Evolutionary conservation across 2,113 vertebrate genomes (phyloP), one percentile per base, ranked within the genome.

Genomic region (Etheostoma spectabile): DNA sequence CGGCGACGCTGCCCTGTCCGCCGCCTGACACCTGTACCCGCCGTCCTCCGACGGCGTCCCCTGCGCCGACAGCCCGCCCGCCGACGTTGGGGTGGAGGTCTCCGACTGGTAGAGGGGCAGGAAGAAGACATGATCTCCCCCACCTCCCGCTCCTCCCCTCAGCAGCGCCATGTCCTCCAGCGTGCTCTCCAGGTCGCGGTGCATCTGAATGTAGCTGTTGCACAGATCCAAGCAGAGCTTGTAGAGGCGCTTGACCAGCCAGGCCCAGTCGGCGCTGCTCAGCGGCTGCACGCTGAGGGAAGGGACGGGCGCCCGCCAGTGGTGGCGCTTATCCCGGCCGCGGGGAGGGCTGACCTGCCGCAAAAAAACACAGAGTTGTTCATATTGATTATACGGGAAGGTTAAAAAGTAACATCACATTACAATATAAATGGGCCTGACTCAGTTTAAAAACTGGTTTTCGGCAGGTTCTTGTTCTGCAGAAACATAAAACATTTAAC

Each of bases 161-260:
- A 95, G 93, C 60, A 86, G 62, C 6, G 79, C 82, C 1, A 80
- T 48, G 62, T 98, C 97, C 63, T 98, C 97, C 71, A 92, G 8
- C 15, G 88, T 94, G 89, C 87, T 96, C 88, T 99, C 97, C 88
- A 99, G 90, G 93, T 99, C 98, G 55, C 97, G 90, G 87, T 99
- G 96, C 97, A 99, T 97, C 91, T 99, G 98, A 90, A 99, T 97
- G 90, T 99, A 99, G 94, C 97, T 96, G 86, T 94, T 97, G 85
- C 98, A 98, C 62, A 99, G 95, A 55, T 99, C 98, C 96, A 97
- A 95, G 89, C 96, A 97, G 69, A 99, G 95, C 83, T 98, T 97
- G 92, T 99, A 96, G 45, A 99, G 96, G 5, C 97, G 87, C 81
- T 96, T 96, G 79, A 99, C 95, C 51, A 99, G 93, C 98, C 98